Evolutionary conservation across 2,797 vertebrate species (phyloP).

Genomic region (Labroides dimidiatus): DNA sequence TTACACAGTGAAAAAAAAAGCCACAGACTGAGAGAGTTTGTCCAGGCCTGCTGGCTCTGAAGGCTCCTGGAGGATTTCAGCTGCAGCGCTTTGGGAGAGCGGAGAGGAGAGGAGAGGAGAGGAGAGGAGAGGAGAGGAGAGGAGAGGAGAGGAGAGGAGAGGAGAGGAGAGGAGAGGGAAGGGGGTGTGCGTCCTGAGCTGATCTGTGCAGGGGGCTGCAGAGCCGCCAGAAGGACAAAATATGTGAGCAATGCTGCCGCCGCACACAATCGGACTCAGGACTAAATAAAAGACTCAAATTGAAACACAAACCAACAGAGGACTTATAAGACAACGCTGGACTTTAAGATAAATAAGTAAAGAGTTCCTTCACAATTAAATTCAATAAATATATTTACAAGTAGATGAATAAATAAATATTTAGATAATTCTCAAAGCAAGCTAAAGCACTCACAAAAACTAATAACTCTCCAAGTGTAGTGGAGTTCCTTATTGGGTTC

Average conservation of each 20-base stretch:
- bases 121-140: too few species aligned
- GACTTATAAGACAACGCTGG: conserved; percentile 6
- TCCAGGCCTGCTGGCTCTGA: conserved; percentile 50
- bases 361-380: not conserved
- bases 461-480: not conserved
- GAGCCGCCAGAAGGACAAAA: conserved; percentile 48
- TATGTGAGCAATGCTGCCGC: conserved; percentile 64
- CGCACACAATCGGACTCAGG: conserved; percentile 47
- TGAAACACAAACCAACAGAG: conserved; percentile 23
- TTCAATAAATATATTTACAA: conserved; percentile 34
- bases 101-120: not conserved
- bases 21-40: conserved; percentile 24
- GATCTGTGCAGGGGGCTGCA: conserved; percentile 67
- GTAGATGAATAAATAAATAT: conserved; percentile 32
- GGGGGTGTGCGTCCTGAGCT: conserved; percentile 51
- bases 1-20: conserved; percentile 46
- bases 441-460: not conserved
- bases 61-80: conserved; percentile 51
- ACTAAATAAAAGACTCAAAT: conserved; percentile 23
- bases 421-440: not conserved
- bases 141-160: too few species aligned
- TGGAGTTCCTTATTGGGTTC: not conserved
- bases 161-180: too few species aligned
- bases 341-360: conserved; percentile 17
- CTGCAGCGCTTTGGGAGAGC: conserved; percentile 52